Conservation (phyloP, 2,888 invertebrate species). For the Latrodectus elegans region DNA sequence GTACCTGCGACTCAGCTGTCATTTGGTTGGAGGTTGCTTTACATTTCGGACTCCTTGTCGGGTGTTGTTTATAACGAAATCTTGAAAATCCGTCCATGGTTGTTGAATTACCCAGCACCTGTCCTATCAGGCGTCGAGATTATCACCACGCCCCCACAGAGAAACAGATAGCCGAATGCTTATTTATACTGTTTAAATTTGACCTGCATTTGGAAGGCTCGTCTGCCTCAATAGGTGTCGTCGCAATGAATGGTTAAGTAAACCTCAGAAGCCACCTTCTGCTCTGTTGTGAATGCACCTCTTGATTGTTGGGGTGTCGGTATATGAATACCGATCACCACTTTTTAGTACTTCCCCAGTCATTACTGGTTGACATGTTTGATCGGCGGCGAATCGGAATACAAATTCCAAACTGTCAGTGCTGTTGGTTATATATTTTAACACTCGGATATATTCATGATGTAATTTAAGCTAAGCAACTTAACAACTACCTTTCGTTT, state of each 20-base stretch:
- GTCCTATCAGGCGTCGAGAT: conserved; percentile 56
- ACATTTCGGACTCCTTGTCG: conserved; percentile 35
- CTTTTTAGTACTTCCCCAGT: conserved; percentile 17
- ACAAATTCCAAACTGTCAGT: background rate
- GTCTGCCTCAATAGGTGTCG: background rate
- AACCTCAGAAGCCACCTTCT: background rate
- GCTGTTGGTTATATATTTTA: background rate
- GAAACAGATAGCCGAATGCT: conserved; percentile 4
- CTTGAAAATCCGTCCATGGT: background rate
- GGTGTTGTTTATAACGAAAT: conserved; percentile 13
- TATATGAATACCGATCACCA: conserved; percentile 43
- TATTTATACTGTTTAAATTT: conserved; percentile 14
- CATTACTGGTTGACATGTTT: conserved; percentile 22
- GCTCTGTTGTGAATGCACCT: background rate
- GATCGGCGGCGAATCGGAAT: conserved; percentile 4
- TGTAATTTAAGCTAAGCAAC: background rate
- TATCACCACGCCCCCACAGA: conserved; percentile 48
- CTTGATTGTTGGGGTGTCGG: conserved; percentile 42
- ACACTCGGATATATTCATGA: background rate
- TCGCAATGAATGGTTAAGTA: background rate
- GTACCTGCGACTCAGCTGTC: conserved; percentile 52
- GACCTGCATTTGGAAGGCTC: conserved; percentile 4
- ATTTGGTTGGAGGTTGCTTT: conserved; percentile 4
- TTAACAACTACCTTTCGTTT: no score
- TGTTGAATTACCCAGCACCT: conserved; percentile 43